phyloP scores from a whole-genome alignment of 2,797 vertebrate genomes.

The Gallinago nigripennis region DNA sequence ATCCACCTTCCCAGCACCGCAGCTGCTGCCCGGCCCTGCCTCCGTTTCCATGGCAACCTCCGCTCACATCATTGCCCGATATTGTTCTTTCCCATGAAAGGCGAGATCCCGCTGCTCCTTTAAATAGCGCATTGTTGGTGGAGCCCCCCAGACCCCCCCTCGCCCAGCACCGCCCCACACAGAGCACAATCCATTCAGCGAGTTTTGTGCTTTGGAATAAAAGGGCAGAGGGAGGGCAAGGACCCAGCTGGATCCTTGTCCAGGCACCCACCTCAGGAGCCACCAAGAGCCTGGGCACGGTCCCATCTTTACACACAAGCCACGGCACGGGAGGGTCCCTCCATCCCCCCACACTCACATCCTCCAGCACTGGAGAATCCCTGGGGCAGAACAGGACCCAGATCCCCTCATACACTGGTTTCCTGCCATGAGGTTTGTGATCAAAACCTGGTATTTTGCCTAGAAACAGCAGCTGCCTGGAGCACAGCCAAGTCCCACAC shows the following conservation, averaged over 20 bases:
- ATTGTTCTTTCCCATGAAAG: background rate
- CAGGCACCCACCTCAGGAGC: background rate
- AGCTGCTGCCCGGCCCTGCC: background rate
- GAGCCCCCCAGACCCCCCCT: background rate
- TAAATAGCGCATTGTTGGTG: rapidly evolving
- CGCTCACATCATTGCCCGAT: background rate
- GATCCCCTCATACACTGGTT: background rate
- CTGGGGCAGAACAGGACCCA: rapidly evolving
- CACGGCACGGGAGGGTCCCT: too few relatives aligned
- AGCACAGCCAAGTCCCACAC: background rate
- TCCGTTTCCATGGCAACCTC: background rate
- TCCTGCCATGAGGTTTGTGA: background rate
- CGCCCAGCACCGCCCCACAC: rapidly evolving
- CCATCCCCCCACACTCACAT: rapidly evolving
- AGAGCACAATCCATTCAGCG: rapidly evolving
- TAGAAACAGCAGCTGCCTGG: background rate
- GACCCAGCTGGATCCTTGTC: background rate
- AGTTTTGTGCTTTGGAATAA: background rate
- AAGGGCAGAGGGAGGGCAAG: background rate
- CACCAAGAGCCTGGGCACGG: background rate
- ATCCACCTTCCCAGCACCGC: rapidly evolving
- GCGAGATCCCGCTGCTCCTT: background rate
- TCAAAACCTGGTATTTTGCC: background rate
- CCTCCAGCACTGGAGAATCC: background rate
- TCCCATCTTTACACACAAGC: background rate